Evolutionary conservation across 2,888 invertebrate genomes (phyloP).

Genomic region (Lacanobia oleracea): DNA sequence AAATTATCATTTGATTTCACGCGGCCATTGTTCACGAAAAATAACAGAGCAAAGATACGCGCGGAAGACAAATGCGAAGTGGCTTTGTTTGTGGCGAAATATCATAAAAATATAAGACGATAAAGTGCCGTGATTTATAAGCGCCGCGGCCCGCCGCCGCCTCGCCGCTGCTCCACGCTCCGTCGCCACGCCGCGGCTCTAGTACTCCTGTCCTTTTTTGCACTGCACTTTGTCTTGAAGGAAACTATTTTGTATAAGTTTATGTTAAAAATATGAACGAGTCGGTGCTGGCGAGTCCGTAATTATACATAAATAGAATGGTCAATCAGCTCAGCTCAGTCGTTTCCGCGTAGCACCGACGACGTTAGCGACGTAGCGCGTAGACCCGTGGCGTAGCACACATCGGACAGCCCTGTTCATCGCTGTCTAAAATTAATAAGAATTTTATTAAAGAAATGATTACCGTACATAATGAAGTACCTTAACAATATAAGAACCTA

Average conservation of each 20-base stretch:
- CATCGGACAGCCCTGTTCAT: neutral
- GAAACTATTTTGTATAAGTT: constrained; percentile 57
- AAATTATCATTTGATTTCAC: constrained; percentile 84
- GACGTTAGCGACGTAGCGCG: neutral
- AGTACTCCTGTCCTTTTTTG: constrained; percentile 36
- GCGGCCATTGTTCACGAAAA: constrained; percentile 79
- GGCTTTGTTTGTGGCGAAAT: constrained; percentile 83
- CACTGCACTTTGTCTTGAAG: constrained; percentile 47
- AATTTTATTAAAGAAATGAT: neutral
- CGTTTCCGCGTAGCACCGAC: neutral
- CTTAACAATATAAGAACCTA: neutral
- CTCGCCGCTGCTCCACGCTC: constrained; percentile 15
- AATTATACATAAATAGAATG: neutral
- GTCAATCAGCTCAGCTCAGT: too few relatives aligned
- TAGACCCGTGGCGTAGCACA: neutral
- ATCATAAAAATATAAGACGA: constrained; percentile 84
- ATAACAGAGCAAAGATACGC: constrained; percentile 78
- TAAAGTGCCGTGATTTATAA: constrained; percentile 81
- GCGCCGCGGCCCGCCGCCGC: constrained; percentile 32
- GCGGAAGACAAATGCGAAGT: constrained; percentile 81
- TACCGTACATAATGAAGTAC: neutral
- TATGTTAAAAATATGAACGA: constrained; percentile 29
- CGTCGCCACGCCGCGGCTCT: constrained; percentile 2
- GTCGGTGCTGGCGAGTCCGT: neutral
- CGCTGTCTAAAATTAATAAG: too few relatives aligned